These are phyloP conservation scores for Porites cylindrica DNA, from an alignment of 92 coral and sea anemone species.

Conservation along the genomic window DNA sequence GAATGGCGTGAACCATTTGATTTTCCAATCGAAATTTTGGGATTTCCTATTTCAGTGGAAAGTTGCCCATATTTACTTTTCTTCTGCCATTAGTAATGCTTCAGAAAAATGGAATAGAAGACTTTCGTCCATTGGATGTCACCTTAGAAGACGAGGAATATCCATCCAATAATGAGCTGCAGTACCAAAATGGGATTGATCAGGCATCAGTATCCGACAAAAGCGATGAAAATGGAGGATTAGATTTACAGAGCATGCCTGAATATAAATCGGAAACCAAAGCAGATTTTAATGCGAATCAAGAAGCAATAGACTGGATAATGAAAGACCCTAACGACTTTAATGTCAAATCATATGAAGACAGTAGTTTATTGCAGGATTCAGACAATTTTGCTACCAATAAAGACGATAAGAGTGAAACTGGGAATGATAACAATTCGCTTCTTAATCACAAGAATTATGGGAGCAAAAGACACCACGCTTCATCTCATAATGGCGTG, in stretches of 20 bases:
- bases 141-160: constrained; percentile 58
- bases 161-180: background rate
- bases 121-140: constrained; percentile 77
- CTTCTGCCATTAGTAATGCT: constrained; percentile 63
- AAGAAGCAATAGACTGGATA: constrained; percentile 91
- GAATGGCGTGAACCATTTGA: no score
- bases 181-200: constrained; percentile 1
- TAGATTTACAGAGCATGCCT: constrained; percentile 58
- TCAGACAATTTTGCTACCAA: background rate
- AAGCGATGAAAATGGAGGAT: constrained; percentile 37
- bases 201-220: constrained; percentile 18
- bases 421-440: background rate
- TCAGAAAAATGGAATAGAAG: constrained; percentile 77
- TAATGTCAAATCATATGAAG: constrained; percentile 58
- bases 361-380: constrained; percentile 9
- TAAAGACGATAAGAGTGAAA: constrained; percentile 20
- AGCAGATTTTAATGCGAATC: constrained; percentile 80
- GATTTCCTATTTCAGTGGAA: background rate
- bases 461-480: constrained; percentile 11
- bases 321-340: constrained; percentile 77
- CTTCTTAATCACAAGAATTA: background rate
- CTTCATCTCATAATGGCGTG: background rate
- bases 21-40: background rate
- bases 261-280: constrained; percentile 84
- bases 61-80: background rate